A percentile compares a stretch with the other conserved stretches of the same genome.
Conservation (phyloP, 2,888 invertebrate genomes). For the Diloba caeruleocephala region DNA sequence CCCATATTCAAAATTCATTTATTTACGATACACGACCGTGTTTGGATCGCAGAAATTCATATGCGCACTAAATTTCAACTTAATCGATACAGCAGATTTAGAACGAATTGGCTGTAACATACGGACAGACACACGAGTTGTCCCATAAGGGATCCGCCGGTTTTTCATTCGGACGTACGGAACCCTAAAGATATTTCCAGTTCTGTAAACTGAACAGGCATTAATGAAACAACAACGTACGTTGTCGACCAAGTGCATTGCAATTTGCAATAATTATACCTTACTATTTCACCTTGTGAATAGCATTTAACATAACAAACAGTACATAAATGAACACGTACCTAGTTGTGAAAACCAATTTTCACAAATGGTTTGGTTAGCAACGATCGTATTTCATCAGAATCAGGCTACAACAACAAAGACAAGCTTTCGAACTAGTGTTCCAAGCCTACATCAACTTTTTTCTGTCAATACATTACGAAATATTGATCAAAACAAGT, state of each 20-base stretch:
- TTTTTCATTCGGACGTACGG: no score
- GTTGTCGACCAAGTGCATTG: background rate
- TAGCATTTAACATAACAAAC: conserved; percentile 31
- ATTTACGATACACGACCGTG: no score
- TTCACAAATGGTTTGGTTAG: conserved; percentile 24
- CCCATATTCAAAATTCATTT: no score
- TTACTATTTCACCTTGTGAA: no score
- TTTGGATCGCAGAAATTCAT: no score
- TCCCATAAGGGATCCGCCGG: no score
- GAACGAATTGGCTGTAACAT: no score
- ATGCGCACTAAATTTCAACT: no score
- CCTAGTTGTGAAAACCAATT: conserved; percentile 25
- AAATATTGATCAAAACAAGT: conserved; percentile 15
- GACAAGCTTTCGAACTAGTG: background rate
- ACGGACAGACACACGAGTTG: no score
- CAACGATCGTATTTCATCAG: conserved; percentile 1
- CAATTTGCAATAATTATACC: conserved; percentile 4
- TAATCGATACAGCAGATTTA: no score
- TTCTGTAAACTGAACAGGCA: no score
- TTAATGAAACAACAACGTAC: background rate
- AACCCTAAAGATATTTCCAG: no score
- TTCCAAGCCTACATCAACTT: background rate
- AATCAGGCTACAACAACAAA: conserved; percentile 29
- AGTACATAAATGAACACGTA: conserved; percentile 12
- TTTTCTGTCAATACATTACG: background rate